phyloP scores from a whole-genome alignment of 2,888 invertebrate genomes.

The Drosophila greeni region DNA sequence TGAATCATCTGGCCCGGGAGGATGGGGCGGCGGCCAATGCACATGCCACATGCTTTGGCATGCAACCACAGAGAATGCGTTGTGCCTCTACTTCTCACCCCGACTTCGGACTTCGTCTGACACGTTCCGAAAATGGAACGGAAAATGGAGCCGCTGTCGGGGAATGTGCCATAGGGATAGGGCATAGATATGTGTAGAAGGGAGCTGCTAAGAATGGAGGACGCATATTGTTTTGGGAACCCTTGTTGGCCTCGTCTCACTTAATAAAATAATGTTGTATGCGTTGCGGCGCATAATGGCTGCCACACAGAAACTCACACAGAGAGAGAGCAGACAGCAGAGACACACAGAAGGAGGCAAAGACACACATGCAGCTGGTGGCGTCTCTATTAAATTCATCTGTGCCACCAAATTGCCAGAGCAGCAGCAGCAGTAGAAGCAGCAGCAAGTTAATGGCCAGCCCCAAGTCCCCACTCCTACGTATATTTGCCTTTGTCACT shows the following conservation, averaged over 20 bases:
- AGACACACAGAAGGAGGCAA: constrained; percentile 3
- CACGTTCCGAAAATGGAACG: constrained; percentile 34
- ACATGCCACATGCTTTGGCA: constrained; percentile 38
- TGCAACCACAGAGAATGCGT: constrained; percentile 41
- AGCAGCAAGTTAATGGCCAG: constrained; percentile 63
- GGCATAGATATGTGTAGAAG: not conserved
- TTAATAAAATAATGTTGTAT: constrained; percentile 69
- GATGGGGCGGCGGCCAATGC: not conserved
- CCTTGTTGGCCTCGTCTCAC: constrained; percentile 45
- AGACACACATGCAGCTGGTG: constrained; percentile 48
- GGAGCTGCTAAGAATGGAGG: not conserved
- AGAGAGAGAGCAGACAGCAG: not conserved
- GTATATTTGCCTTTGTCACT: constrained; percentile 58
- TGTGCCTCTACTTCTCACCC: constrained; percentile 1
- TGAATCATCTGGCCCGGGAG: constrained; percentile 17
- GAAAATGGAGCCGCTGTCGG: constrained; percentile 20
- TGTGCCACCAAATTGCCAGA: constrained; percentile 60
- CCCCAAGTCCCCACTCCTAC: constrained; percentile 13
- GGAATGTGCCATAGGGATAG: constrained; percentile 15
- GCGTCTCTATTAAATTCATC: constrained; percentile 66
- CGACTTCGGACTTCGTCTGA: constrained; percentile 31
- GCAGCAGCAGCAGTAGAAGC: constrained; percentile 45
- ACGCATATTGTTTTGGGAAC: constrained; percentile 44
- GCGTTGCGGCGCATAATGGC: constrained; percentile 59
- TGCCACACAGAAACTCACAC: constrained; percentile 41